phyloP scores from a whole-genome alignment of 2,888 invertebrate species.

The Theretra japonica region DNA sequence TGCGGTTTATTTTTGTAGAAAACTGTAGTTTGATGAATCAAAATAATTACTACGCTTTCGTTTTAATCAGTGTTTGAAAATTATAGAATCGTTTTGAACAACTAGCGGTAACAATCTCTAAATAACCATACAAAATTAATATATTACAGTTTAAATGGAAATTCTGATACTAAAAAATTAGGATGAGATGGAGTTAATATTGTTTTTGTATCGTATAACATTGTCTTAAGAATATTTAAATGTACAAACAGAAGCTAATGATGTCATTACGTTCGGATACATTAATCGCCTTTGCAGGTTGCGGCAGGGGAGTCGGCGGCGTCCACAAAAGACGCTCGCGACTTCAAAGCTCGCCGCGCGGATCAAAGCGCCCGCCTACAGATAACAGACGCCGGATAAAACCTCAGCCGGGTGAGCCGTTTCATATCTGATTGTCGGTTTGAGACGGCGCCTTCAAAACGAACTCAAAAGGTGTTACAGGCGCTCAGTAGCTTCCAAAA shows the following conservation, averaged over 20 bases:
- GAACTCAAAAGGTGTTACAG: conserved; percentile 64
- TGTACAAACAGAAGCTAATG: conserved; percentile 42
- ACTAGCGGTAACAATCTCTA: too few species aligned
- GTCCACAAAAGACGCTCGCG: conserved; percentile 65
- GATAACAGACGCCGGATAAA: conserved; percentile 70
- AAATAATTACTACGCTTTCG: too few species aligned
- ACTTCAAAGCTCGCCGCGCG: conserved; percentile 68
- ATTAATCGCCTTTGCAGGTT: conserved; percentile 71
- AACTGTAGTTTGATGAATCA: too few species aligned
- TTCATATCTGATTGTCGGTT: conserved; percentile 77
- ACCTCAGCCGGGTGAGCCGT: conserved; percentile 64
- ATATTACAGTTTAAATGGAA: too few species aligned
- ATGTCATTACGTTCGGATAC: conserved; percentile 52
- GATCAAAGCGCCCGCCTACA: conserved; percentile 68
- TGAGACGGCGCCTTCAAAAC: conserved; percentile 56
- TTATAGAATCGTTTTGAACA: too few species aligned
- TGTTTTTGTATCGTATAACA: conserved; percentile 26
- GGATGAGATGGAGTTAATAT: too few species aligned
- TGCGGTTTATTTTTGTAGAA: too few species aligned
- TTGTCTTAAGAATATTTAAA: conserved; percentile 29
- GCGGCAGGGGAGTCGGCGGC: conserved; percentile 40
- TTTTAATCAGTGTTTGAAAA: too few species aligned
- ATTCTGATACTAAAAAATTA: too few species aligned
- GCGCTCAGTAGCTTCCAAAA: conserved; percentile 37
- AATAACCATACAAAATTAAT: too few species aligned